A percentile compares a stretch with the other conserved stretches of the same genome.
Conservation (phyloP, 2,888 invertebrate species). For the Oscheius sp. region DNA sequence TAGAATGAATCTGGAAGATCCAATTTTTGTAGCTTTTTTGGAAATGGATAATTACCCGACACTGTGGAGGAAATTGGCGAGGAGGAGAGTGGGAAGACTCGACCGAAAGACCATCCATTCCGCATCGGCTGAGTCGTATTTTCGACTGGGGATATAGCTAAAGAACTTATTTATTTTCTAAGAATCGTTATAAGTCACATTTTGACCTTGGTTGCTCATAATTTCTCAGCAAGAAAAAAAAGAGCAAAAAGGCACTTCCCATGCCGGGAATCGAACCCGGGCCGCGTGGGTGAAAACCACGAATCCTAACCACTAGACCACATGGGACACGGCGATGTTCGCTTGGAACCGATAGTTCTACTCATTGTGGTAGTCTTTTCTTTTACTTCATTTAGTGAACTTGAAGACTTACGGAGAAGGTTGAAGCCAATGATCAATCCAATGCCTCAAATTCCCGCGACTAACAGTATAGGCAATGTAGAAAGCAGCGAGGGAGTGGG, state of each 20-base stretch:
- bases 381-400: background rate
- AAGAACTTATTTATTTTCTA: conserved; percentile 25
- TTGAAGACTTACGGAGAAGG: conserved; percentile 17
- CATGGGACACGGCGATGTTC: too few relatives aligned
- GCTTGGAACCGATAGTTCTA: too few relatives aligned
- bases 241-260: too few relatives aligned
- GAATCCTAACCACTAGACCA: conserved; percentile 71
- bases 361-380: background rate
- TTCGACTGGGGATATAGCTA: conserved; percentile 46
- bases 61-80: conserved; percentile 33
- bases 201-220: background rate
- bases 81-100: conserved; percentile 39
- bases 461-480: conserved; percentile 51
- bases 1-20: background rate
- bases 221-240: background rate
- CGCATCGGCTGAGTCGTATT: conserved; percentile 57
- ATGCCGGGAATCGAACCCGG: conserved; percentile 71
- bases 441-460: conserved; percentile 41
- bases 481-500: conserved; percentile 56
- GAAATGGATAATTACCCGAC: conserved; percentile 31
- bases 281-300: conserved; percentile 70
- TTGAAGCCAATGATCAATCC: conserved; percentile 52
- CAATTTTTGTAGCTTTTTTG: background rate
- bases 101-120: conserved; percentile 61
- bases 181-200: background rate